These are phyloP conservation scores for Aphidius colemani DNA, from an alignment of 2,888 invertebrate genomes.

Conservation along the genomic window DNA sequence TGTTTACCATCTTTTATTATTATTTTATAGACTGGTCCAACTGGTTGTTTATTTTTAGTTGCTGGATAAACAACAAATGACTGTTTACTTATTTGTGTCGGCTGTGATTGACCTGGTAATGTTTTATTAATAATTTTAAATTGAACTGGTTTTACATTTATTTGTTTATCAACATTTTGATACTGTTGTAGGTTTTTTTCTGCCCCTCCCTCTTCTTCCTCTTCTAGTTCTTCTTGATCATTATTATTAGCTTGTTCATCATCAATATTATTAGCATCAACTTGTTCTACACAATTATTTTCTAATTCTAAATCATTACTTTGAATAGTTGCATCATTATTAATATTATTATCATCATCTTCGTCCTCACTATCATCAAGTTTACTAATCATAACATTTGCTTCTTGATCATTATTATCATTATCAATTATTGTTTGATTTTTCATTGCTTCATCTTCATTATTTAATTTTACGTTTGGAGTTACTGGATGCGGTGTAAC, in stretches of 20 bases:
- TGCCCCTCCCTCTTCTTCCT: neutral
- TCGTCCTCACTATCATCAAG: slow-evolving; percentile 30
- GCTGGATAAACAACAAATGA: slow-evolving; percentile 45
- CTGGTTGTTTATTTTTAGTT: slow-evolving; percentile 38
- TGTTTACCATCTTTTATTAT: slow-evolving; percentile 76
- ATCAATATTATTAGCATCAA: slow-evolving; percentile 20
- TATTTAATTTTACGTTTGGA: slow-evolving; percentile 41
- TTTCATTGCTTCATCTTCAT: neutral
- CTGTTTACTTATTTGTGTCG: slow-evolving; percentile 40
- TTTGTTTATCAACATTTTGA: slow-evolving; percentile 32
- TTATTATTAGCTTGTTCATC: no score
- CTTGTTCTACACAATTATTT: slow-evolving; percentile 30
- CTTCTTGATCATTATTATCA: slow-evolving; percentile 21
- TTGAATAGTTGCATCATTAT: slow-evolving; percentile 37
- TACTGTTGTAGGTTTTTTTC: slow-evolving; percentile 26
- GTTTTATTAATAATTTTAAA: slow-evolving; percentile 41
- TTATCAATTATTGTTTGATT: neutral
- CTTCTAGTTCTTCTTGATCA: no score
- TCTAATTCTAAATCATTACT: slow-evolving; percentile 42
- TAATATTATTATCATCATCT: slow-evolving; percentile 23
- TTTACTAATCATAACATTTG: slow-evolving; percentile 6
- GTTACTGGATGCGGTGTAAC: slow-evolving; percentile 60
- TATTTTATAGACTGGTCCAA: slow-evolving; percentile 65
- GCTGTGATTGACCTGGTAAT: slow-evolving; percentile 25
- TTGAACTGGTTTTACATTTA: slow-evolving; percentile 38